These are phyloP conservation scores for Callipepla californica DNA, from an alignment of 2,113 vertebrate species.

Conservation along the genomic window DNA sequence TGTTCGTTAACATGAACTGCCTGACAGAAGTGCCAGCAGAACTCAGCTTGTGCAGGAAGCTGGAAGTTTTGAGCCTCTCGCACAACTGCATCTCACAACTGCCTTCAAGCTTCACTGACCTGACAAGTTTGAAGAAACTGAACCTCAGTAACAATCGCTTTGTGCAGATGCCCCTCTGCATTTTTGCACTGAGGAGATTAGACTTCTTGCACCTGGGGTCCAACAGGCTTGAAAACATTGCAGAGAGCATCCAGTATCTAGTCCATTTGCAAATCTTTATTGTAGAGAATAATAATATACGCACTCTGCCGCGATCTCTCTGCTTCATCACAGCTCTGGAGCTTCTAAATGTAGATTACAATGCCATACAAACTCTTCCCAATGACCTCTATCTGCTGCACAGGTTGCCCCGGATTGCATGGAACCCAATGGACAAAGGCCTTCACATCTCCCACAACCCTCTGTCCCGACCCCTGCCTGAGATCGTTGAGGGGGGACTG, in stretches of 20 bases:
- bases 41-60: constrained; percentile 84
- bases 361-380: constrained; percentile 88
- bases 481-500: constrained; percentile 88
- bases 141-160: constrained; percentile 94
- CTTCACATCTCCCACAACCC: constrained; percentile 93
- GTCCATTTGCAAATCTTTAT: constrained; percentile 91
- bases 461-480: constrained; percentile 87
- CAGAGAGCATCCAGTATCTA: constrained; percentile 91
- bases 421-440: constrained; percentile 94
- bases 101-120: constrained; percentile 81
- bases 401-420: constrained; percentile 84
- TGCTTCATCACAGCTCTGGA: constrained; percentile 87
- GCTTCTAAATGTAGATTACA: constrained; percentile 92
- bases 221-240: constrained; percentile 90
- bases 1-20: constrained; percentile 90
- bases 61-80: constrained; percentile 93
- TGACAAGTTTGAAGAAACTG: constrained; percentile 86
- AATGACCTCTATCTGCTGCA: constrained; percentile 86
- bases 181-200: constrained; percentile 87
- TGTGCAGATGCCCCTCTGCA: constrained; percentile 88
- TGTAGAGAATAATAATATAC: constrained; percentile 88
- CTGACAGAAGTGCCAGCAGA: constrained; percentile 89
- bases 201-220: constrained; percentile 92
- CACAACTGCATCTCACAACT: constrained; percentile 89
- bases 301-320: constrained; percentile 85